Evolutionary conservation across 2,888 invertebrate species (phyloP).

Genomic region (Magallana nippona): DNA sequence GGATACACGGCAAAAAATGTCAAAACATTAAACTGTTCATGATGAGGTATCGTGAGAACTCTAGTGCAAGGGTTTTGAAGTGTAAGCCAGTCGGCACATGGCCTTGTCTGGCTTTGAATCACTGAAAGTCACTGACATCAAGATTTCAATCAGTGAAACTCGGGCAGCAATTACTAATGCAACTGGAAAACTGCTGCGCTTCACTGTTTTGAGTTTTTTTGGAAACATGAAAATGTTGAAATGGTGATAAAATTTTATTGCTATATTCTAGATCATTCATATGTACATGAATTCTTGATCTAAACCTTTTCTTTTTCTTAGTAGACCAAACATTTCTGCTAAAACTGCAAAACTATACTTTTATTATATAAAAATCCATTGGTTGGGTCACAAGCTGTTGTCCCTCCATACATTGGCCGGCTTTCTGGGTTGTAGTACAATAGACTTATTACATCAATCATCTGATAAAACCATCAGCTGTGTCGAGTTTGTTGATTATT

Average conservation of each 20-base stretch:
- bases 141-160: constrained; percentile 6
- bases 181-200: not conserved
- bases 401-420: not conserved
- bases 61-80: not conserved
- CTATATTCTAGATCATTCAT: too few relatives aligned
- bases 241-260: too few relatives aligned
- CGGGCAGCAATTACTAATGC: not conserved
- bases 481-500: not conserved
- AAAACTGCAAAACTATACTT: too few relatives aligned
- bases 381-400: not conserved
- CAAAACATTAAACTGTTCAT: not conserved
- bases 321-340: too few relatives aligned
- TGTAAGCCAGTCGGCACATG: not conserved
- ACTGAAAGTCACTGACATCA: not conserved
- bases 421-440: not conserved
- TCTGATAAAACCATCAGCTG: not conserved
- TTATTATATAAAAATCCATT: too few relatives aligned
- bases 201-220: too few relatives aligned
- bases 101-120: constrained; percentile 17
- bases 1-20: not conserved
- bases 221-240: too few relatives aligned
- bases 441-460: not conserved
- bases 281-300: too few relatives aligned
- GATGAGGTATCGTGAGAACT: not conserved
- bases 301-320: too few relatives aligned